Percentiles rank a stretch among this genome's conserved stretches.
These are phyloP conservation scores for Meloidogyne hapla DNA, from an alignment of 1,140 invertebrate species.

Conservation along the genomic window DNA sequence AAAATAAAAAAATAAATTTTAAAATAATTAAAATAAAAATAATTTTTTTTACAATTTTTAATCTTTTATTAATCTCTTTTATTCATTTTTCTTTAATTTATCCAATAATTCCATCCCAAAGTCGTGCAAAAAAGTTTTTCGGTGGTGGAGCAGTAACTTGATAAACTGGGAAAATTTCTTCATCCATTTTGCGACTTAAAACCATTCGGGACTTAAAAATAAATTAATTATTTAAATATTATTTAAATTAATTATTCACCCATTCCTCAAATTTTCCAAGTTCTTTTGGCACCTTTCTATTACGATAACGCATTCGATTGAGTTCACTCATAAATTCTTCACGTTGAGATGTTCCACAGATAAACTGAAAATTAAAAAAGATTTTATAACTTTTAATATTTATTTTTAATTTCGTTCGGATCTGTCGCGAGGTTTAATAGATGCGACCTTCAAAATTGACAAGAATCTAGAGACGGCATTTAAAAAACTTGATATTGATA, in stretches of 20 bases:
- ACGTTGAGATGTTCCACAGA: neutral
- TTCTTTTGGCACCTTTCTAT: neutral
- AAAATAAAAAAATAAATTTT: too few species aligned
- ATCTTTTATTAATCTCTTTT: neutral
- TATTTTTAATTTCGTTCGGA: too few species aligned
- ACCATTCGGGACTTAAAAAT: conserved; percentile 4
- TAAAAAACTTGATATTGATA: too few species aligned
- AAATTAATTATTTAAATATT: too few species aligned
- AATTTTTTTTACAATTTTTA: neutral
- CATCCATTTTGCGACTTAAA: neutral
- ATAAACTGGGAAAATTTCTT: neutral
- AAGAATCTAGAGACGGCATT: too few species aligned
- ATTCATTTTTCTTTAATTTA: neutral
- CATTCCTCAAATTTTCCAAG: conserved; percentile 3
- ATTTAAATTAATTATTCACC: neutral
- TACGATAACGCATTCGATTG: neutral
- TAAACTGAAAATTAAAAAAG: neutral
- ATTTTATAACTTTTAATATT: too few species aligned
- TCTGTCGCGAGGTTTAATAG: too few species aligned
- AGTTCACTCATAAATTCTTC: conserved; percentile 1
- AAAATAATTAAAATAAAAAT: too few species aligned
- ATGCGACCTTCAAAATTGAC: too few species aligned
- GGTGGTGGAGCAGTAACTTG: neutral
- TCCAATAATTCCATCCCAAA: conserved; percentile 20
- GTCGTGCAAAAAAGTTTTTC: conserved; percentile 1